Evolutionary conservation across 1,140 invertebrate genomes (phyloP).

Genomic region (Homarus americanus): DNA sequence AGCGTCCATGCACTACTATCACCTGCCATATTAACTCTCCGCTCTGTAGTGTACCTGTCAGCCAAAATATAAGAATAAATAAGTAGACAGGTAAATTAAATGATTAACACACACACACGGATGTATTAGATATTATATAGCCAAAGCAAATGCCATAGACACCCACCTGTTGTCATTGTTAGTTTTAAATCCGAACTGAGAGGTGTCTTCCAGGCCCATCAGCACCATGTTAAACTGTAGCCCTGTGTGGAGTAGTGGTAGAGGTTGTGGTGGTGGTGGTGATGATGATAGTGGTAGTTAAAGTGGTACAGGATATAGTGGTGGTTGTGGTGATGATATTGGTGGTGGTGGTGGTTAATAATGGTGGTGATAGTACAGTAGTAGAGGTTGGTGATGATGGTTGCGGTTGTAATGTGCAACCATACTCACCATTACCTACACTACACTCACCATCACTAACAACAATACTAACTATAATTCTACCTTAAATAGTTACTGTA

Average conservation of each 20-base stretch:
- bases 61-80: no score
- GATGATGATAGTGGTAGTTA: not conserved
- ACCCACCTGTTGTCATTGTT: not conserved
- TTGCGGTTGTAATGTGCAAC: no score
- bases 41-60: not conserved
- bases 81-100: no score
- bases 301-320: not conserved
- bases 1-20: not conserved
- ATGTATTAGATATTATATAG: no score
- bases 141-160: no score
- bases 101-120: no score
- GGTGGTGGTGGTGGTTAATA: not conserved
- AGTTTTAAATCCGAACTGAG: not conserved
- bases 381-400: no score
- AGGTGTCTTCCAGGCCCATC: not conserved
- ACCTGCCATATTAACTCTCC: not conserved
- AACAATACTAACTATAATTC: no score
- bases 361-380: no score
- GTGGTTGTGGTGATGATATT: not conserved
- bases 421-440: no score
- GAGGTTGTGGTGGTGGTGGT: not conserved
- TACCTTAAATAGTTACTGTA: no score
- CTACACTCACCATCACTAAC: no score
- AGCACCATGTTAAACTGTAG: not conserved
- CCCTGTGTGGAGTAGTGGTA: not conserved